These are phyloP conservation scores for Sebastes cheni DNA, from an alignment of 2,797 vertebrate species.

Conservation along the genomic window DNA sequence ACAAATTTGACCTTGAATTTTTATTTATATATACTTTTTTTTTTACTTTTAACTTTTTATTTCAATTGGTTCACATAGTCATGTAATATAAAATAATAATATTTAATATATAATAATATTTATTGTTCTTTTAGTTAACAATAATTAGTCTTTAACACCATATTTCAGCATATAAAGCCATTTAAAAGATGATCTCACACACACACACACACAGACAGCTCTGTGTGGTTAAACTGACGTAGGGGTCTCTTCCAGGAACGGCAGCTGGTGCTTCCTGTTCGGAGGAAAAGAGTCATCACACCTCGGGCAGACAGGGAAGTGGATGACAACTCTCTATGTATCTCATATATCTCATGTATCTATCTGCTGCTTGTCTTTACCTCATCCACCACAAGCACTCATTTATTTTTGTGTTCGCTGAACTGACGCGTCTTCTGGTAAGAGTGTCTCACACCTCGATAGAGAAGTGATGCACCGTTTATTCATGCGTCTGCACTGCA, in stretches of 20 bases:
- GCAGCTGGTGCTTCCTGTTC: constrained; percentile 65
- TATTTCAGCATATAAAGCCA: not conserved
- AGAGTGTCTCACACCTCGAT: constrained; percentile 22
- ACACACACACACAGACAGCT: not conserved
- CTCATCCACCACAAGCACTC: constrained; percentile 6
- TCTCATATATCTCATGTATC: constrained; percentile 15
- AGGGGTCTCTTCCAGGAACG: constrained; percentile 71
- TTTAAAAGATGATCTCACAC: not conserved
- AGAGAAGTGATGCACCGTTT: not conserved
- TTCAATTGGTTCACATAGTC: not conserved
- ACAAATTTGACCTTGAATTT: not conserved
- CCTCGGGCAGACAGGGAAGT: constrained; percentile 52
- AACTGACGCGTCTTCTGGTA: constrained; percentile 25
- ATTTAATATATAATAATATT: not conserved
- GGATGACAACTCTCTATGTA: constrained; percentile 38
- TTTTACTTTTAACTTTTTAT: no score
- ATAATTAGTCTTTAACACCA: not conserved
- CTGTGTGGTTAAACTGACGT: constrained; percentile 42
- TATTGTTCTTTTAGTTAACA: not conserved
- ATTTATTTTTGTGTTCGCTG: not conserved
- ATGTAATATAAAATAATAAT: no score
- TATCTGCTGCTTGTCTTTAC: constrained; percentile 17
- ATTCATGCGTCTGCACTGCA: not conserved
- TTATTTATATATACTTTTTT: no score
- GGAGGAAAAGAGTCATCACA: constrained; percentile 52